These are phyloP conservation scores for Lathronympha strigana DNA, from an alignment of 2,888 invertebrate species.

Conservation along the genomic window DNA sequence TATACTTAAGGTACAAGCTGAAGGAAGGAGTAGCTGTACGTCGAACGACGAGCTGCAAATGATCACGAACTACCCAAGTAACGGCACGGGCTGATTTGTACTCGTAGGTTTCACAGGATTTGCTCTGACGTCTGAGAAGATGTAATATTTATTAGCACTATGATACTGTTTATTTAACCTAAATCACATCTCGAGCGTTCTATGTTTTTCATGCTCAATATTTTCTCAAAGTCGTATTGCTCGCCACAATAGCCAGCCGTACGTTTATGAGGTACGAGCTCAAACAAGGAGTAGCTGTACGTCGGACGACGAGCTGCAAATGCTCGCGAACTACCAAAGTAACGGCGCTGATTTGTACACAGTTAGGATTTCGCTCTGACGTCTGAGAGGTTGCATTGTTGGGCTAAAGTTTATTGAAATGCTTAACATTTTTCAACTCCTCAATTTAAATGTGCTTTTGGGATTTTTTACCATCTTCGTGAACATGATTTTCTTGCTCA, in stretches of 20 bases:
- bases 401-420: conserved; percentile 38
- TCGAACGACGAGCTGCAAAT: conserved; percentile 26
- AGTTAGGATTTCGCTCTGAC: conserved; percentile 26
- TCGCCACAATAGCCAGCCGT: conserved; percentile 17
- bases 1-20: too few species aligned
- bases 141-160: too few species aligned
- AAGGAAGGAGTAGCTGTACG: conserved; percentile 17
- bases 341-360: conserved; percentile 32
- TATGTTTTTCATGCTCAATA: neutral
- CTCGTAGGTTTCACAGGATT: conserved; percentile 22
- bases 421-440: conserved; percentile 8
- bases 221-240: neutral
- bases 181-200: neutral
- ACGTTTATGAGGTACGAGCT: conserved; percentile 15
- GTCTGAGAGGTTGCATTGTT: conserved; percentile 25
- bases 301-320: conserved; percentile 24
- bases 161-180: too few species aligned
- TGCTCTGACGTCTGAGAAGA: conserved; percentile 18
- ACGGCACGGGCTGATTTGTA: conserved; percentile 31
- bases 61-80: conserved; percentile 27
- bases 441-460: neutral
- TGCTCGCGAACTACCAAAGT: conserved; percentile 28
- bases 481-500: too few species aligned
- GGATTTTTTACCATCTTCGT: neutral
- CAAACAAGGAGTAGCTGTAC: conserved; percentile 17